phyloP scores from a whole-genome alignment of 2,888 invertebrate species.

The Micoletzkya japonica region DNA sequence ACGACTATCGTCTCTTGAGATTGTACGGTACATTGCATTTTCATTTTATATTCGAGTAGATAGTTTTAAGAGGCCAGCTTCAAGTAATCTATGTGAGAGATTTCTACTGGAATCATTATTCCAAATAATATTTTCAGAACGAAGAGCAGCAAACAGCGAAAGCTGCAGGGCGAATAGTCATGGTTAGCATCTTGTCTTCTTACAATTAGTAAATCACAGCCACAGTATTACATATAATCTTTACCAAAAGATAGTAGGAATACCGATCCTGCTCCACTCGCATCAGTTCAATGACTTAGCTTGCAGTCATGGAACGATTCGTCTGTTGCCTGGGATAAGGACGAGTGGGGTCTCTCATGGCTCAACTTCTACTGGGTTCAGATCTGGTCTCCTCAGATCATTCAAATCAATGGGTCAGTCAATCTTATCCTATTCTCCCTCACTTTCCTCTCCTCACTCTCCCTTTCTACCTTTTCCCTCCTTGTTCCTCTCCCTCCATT shows the following conservation, averaged over 20 bases:
- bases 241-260: neutral
- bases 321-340: slow-evolving; percentile 61
- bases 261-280: too few species aligned
- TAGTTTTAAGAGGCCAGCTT: too few species aligned
- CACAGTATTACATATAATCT: neutral
- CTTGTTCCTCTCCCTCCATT: neutral
- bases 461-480: neutral
- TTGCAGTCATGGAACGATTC: slow-evolving; percentile 62
- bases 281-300: neutral
- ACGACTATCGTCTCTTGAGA: slow-evolving; percentile 59
- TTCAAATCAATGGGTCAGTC: slow-evolving; percentile 58
- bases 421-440: neutral
- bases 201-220: neutral
- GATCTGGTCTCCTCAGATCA: slow-evolving; percentile 61
- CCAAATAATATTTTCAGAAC: slow-evolving; percentile 46
- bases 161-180: slow-evolving; percentile 59
- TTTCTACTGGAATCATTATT: too few species aligned
- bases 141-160: slow-evolving; percentile 58
- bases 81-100: too few species aligned
- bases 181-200: slow-evolving; percentile 38
- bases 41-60: too few species aligned
- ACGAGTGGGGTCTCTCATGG: slow-evolving; percentile 64
- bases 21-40: slow-evolving; percentile 37
- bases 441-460: neutral
- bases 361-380: slow-evolving; percentile 65